These are phyloP conservation scores for Drosophila borealis DNA, from an alignment of 2,888 invertebrate genomes.

Conservation along the genomic window DNA sequence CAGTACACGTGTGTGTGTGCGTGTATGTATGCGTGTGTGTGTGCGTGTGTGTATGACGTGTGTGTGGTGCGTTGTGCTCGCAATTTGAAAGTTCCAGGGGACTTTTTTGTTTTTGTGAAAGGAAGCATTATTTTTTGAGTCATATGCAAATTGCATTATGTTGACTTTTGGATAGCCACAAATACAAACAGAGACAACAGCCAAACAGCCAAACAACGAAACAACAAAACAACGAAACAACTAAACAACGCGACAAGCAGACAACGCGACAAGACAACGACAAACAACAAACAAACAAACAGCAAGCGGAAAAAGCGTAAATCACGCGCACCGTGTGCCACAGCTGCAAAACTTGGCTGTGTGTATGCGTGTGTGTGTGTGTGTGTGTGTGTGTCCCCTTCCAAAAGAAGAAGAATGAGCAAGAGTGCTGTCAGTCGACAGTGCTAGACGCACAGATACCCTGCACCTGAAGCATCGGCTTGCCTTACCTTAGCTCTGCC, in stretches of 20 bases:
- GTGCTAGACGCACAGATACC: slow-evolving; percentile 1
- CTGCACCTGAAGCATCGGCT: neutral
- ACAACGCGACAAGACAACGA: slow-evolving; percentile 23
- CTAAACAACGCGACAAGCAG: slow-evolving; percentile 29
- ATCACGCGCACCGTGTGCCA: slow-evolving; percentile 65
- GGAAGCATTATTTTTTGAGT: slow-evolving; percentile 57
- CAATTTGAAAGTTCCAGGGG: slow-evolving; percentile 71
- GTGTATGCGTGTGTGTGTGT: neutral
- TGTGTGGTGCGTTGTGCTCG: slow-evolving; percentile 54
- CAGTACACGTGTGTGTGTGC: slow-evolving; percentile 16
- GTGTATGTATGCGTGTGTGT: neutral
- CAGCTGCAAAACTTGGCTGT: slow-evolving; percentile 58
- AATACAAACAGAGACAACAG: slow-evolving; percentile 45
- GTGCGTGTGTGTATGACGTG: slow-evolving; percentile 17
- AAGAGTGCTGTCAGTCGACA: neutral
- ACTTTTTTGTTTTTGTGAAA: slow-evolving; percentile 60
- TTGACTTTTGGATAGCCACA: slow-evolving; percentile 45
- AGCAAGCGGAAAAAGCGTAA: slow-evolving; percentile 78
- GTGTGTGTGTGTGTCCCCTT: slow-evolving; percentile 28
- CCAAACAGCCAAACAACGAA: slow-evolving; percentile 17
- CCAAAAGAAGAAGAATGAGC: slow-evolving; percentile 4
- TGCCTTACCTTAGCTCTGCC: too few species aligned
- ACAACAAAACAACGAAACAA: slow-evolving; percentile 36
- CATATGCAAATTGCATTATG: slow-evolving; percentile 74
- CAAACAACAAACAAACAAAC: slow-evolving; percentile 58